Conservation (phyloP, 2,797 vertebrate species). For the Crenuchus spilurus region DNA sequence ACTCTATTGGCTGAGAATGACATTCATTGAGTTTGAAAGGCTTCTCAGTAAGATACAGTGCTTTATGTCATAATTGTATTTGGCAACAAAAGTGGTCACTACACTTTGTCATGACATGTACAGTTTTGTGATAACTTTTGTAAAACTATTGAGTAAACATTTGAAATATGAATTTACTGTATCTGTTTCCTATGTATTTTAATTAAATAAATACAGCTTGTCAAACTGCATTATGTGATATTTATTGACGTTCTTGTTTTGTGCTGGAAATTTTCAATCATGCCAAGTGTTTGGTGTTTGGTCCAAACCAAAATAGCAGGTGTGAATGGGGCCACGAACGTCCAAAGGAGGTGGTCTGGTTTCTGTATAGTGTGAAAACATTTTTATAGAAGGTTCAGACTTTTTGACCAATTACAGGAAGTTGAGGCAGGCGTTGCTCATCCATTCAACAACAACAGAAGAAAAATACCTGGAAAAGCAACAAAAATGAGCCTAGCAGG, state of each 20-base stretch:
- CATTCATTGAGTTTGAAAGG: conserved; percentile 79
- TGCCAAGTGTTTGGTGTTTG: too few species aligned
- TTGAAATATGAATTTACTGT: conserved; percentile 89
- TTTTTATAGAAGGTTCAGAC: too few species aligned
- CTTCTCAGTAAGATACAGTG: conserved; percentile 80
- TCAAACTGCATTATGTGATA: conserved; percentile 33
- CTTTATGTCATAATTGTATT: conserved; percentile 79
- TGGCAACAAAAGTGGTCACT: conserved; percentile 82
- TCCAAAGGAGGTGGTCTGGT: too few species aligned
- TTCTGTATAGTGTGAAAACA: too few species aligned
- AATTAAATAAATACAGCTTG: conserved; percentile 73
- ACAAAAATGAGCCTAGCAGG: too few species aligned
- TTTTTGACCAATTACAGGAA: too few species aligned
- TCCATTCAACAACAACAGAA: too few species aligned
- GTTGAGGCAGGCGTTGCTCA: too few species aligned
- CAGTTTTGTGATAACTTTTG: conserved; percentile 99
- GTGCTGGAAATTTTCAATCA: not conserved
- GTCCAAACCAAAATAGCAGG: too few species aligned
- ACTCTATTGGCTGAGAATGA: conserved; percentile 75
- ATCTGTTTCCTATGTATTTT: conserved; percentile 97
- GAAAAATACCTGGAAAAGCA: too few species aligned
- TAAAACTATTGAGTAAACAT: conserved; percentile 84
- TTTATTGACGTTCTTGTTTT: not conserved
- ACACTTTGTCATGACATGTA: conserved; percentile 87
- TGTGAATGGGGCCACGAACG: too few species aligned